Conservation (phyloP, 2,797 vertebrate genomes). For the Nothura maculosa region DNA sequence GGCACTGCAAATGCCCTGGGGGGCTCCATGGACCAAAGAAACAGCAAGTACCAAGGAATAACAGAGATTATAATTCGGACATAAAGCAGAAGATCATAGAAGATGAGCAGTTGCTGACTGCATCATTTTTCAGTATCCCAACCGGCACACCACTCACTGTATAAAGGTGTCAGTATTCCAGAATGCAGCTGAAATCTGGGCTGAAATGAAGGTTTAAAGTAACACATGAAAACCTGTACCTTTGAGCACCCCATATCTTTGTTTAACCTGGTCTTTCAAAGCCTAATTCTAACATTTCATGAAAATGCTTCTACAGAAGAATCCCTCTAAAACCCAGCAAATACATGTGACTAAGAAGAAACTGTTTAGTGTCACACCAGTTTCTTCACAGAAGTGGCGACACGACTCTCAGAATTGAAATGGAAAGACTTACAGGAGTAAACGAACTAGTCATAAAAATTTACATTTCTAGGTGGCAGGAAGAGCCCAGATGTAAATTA, state of each 20-base stretch:
- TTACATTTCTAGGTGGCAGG: neutral
- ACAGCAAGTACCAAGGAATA: neutral
- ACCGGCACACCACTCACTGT: neutral
- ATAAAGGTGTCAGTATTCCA: neutral
- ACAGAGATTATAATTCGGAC: neutral
- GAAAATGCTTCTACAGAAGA: neutral
- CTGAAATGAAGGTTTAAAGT: neutral
- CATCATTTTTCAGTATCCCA: neutral
- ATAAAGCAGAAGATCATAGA: too few species aligned
- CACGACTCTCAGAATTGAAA: neutral
- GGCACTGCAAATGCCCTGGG: neutral
- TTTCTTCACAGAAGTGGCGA: neutral
- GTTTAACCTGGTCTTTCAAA: neutral
- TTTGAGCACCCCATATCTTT: neutral
- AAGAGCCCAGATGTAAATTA: neutral
- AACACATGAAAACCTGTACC: neutral
- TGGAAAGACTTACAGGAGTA: neutral
- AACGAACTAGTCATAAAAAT: neutral
- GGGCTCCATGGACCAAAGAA: neutral
- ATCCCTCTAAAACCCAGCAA: neutral
- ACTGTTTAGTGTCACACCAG: neutral
- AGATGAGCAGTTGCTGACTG: neutral
- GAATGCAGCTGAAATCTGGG: neutral
- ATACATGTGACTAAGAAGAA: neutral
- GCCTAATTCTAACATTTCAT: neutral